Evolutionary conservation across 2,113 vertebrate genomes (phyloP).

Genomic region (Datnioides undecimradiatus): DNA sequence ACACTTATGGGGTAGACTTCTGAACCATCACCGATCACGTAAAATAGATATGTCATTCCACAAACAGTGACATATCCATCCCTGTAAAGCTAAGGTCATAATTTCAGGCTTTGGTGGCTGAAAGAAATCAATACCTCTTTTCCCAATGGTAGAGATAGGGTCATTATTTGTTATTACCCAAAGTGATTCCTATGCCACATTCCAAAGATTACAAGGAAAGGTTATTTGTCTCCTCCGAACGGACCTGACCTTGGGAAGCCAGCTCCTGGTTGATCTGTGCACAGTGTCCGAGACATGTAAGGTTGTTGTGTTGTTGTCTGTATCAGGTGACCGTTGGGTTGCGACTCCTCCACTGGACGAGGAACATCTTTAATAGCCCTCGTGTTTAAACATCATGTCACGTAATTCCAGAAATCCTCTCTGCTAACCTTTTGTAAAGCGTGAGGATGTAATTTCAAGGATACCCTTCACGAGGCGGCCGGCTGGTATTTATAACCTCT

Average conservation of each 20-base stretch:
- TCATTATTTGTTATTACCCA: constrained; percentile 82
- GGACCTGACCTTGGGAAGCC: constrained; percentile 68
- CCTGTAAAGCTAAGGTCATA: constrained; percentile 69
- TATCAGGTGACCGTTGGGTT: constrained; percentile 45
- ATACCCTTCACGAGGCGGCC: constrained; percentile 68
- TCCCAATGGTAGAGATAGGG: constrained; percentile 61
- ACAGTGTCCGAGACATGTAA: constrained; percentile 24
- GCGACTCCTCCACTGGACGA: constrained; percentile 9
- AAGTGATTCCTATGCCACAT: constrained; percentile 70
- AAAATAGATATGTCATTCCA: constrained; percentile 58
- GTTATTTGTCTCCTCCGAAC: constrained; percentile 68
- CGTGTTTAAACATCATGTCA: constrained; percentile 67
- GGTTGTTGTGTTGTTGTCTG: constrained; percentile 49
- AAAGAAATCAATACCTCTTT: constrained; percentile 75
- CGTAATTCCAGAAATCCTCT: constrained; percentile 65
- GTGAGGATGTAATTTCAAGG: constrained; percentile 68
- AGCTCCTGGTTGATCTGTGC: constrained; percentile 29
- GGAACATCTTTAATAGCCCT: constrained; percentile 29
- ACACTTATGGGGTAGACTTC: not conserved
- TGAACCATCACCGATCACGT: constrained; percentile 25
- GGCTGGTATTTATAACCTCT: constrained; percentile 76
- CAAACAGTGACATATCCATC: constrained; percentile 62
- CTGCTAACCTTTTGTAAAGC: constrained; percentile 70
- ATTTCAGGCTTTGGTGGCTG: constrained; percentile 60
- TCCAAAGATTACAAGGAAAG: constrained; percentile 66